Evolutionary conservation across 2,113 vertebrate species (phyloP), one percentile per base, ranked within the genome.

Genomic region (Osmerus mordax): DNA sequence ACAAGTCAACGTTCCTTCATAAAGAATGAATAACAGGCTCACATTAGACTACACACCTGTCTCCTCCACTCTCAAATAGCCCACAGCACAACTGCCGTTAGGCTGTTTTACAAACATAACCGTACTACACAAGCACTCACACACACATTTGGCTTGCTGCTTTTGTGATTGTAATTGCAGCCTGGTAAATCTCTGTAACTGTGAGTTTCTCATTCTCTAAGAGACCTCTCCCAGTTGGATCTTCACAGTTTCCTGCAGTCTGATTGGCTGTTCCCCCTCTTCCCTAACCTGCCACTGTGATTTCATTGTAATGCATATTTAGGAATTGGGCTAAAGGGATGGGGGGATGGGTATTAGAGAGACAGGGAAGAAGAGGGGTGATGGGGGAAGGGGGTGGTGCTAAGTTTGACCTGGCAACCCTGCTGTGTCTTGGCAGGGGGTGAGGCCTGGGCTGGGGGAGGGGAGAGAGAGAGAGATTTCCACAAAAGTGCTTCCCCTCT

Each of bases 291-390:
- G 70, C 69, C 77, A 65, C 28, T 72, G 70, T 61, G 67, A 80
- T 75, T 80, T 86, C 23, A 89, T 89, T 90, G 86, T 90, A 56
- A 90, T 90, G 87, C 80, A 89, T 83, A 90, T 88, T 84, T 80
- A 32, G 75, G 76, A 61, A 73, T 65, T 0, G 19, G 14, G 51
- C 84, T 66, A 29, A 25, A 55, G 14, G 25, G 19, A 28, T 72
- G 78, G 75, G 76, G 29, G 29, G 25, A 70, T 60, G 61, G 73
- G 56, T 62, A 62, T 41, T 18, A 36, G 41, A 59, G 69, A 21
- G 56, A 12, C 16, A 36, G 15, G 77, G 78, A 70, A 74, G 55
- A 73, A 63, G 76, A 76, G 66, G 76, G 73, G 75, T 76, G 75
- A 78, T 79, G 54, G 28, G 62, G 15, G 28, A 76, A 67, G 76